Percentiles rank a stretch among this genome's conserved stretches.
Conservation (phyloP, 2,797 vertebrate genomes). For the Hafferia zeledoni region DNA sequence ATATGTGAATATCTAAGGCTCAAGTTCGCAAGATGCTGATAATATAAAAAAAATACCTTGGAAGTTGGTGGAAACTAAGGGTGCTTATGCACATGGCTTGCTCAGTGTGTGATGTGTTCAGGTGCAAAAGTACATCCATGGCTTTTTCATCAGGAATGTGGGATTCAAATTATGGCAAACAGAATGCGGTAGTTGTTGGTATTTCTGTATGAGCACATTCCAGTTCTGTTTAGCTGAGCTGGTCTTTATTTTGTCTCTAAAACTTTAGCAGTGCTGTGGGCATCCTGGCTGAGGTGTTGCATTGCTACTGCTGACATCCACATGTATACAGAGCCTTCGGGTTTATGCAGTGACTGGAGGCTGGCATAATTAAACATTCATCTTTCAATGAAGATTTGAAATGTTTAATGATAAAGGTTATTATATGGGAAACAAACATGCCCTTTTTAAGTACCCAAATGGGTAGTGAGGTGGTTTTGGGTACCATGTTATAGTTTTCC, state of each 20-base stretch:
- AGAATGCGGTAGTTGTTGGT: neutral
- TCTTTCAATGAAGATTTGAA: neutral
- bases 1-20: neutral
- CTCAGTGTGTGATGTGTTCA: neutral
- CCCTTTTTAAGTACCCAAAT: neutral
- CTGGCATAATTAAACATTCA: neutral
- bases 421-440: neutral
- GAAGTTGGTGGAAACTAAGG: neutral
- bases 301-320: neutral
- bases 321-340: neutral
- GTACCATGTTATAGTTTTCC: fast-evolving
- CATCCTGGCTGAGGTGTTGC: neutral
- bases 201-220: neutral
- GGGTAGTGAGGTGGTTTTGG: neutral
- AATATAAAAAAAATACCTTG: neutral
- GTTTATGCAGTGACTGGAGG: neutral
- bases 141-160: neutral
- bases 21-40: neutral
- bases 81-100: fast-evolving
- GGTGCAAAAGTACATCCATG: neutral
- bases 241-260: neutral
- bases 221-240: neutral
- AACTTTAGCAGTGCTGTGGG: neutral
- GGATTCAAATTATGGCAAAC: neutral
- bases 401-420: neutral